A percentile compares a stretch with the other conserved stretches of the same genome.
These are phyloP conservation scores for Cylloceria caligata DNA, from an alignment of 2,888 invertebrate species.

Conservation along the genomic window DNA sequence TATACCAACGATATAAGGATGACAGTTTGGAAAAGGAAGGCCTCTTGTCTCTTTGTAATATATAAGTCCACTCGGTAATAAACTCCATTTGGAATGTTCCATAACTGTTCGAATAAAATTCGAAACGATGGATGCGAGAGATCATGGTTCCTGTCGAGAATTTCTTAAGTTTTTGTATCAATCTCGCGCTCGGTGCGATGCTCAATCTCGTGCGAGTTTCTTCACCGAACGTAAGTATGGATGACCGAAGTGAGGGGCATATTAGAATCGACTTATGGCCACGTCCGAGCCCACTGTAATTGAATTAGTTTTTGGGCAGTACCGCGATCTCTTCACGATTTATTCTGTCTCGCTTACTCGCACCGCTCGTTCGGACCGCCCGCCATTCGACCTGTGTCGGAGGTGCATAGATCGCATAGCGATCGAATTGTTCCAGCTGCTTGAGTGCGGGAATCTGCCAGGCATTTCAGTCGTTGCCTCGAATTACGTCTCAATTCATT, in stretches of 20 bases:
- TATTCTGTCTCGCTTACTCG: constrained; percentile 26
- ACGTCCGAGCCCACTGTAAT: constrained; percentile 64
- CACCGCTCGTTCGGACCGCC: background rate
- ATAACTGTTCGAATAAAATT: constrained; percentile 25
- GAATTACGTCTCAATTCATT: constrained; percentile 48
- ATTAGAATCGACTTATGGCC: constrained; percentile 74
- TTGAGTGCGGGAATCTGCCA: constrained; percentile 7
- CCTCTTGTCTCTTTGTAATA: background rate
- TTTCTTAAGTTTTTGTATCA: constrained; percentile 39
- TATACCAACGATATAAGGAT: too few species aligned
- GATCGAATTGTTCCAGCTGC: constrained; percentile 70
- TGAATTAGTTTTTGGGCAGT: constrained; percentile 73
- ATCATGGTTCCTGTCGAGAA: constrained; percentile 26
- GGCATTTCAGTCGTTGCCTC: constrained; percentile 57
- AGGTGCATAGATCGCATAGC: constrained; percentile 68
- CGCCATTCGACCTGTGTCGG: constrained; percentile 1
- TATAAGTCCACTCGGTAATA: constrained; percentile 6
- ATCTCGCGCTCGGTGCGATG: constrained; percentile 56
- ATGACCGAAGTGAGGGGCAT: constrained; percentile 32
- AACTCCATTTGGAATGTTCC: constrained; percentile 36
- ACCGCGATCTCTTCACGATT: constrained; percentile 28
- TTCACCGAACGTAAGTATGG: constrained; percentile 14
- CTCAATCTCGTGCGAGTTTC: constrained; percentile 44
- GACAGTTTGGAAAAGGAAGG: background rate
- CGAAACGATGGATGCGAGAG: constrained; percentile 35